A percentile compares a stretch with the other conserved stretches of the same genome.
Conservation (phyloP, 2,888 invertebrate species). For the Lasioglossum lativentre region DNA sequence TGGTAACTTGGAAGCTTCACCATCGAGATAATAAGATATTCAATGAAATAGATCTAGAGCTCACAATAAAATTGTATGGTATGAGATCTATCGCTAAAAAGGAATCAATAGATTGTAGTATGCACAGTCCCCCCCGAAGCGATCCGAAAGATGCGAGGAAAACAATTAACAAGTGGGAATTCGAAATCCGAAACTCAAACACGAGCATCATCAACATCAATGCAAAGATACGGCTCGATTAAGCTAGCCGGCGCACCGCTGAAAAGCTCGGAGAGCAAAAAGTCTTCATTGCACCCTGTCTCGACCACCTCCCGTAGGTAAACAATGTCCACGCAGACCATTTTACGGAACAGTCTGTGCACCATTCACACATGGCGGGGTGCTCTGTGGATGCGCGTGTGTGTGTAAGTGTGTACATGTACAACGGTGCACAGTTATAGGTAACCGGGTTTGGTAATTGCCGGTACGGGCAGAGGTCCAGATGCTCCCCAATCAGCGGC, state of each 20-base stretch:
- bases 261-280: not conserved
- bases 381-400: not conserved
- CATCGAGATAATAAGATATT: not conserved
- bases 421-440: conserved; percentile 69
- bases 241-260: not conserved
- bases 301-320: not conserved
- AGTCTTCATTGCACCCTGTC: conserved; percentile 5
- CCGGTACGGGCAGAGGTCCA: conserved; percentile 82
- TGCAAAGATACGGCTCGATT: conserved; percentile 6
- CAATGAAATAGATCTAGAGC: not conserved
- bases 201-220: conserved; percentile 1
- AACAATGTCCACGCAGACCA: conserved; percentile 23
- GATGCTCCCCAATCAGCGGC: conserved; percentile 84
- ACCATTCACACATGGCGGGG: not conserved
- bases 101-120: not conserved
- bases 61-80: not conserved
- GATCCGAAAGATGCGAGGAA: not conserved
- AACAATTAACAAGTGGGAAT: not conserved
- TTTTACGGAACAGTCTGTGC: conserved; percentile 57
- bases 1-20: no score
- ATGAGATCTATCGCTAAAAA: not conserved
- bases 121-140: not conserved
- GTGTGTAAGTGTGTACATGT: conserved; percentile 18
- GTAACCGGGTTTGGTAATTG: conserved; percentile 82
- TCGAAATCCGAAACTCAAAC: conserved; percentile 1